phyloP scores from a whole-genome alignment of 1,140 invertebrate genomes.

The Halictus rubicundus region DNA sequence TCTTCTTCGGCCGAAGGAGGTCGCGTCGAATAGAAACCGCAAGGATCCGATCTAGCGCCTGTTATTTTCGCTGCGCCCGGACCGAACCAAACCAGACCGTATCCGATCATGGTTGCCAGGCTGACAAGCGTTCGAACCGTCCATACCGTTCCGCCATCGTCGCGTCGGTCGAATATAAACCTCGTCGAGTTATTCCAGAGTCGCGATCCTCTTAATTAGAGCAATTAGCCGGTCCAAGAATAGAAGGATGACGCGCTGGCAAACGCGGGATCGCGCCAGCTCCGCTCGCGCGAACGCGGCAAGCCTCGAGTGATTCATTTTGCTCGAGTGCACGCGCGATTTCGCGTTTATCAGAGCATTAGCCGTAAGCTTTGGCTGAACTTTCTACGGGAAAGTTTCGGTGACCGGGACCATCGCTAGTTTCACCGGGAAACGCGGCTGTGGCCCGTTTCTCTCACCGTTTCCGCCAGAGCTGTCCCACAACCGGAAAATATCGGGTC shows the following conservation, averaged over 20 bases:
- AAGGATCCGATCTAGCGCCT: not conserved
- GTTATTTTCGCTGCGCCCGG: too few species aligned
- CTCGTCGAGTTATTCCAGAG: constrained; percentile 71
- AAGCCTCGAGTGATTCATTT: not conserved
- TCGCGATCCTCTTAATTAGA: constrained; percentile 76
- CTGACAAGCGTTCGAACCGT: constrained; percentile 63
- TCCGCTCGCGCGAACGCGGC: too few species aligned
- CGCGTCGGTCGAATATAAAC: constrained; percentile 72
- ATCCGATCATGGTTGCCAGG: not conserved
- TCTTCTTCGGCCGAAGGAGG: constrained; percentile 14
- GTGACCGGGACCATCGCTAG: too few species aligned
- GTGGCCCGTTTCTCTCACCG: too few species aligned
- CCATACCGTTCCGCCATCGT: not conserved
- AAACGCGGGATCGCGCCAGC: constrained; percentile 26
- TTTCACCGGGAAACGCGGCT: too few species aligned
- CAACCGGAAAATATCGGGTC: too few species aligned
- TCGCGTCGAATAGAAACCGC: not conserved
- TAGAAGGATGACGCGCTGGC: constrained; percentile 64
- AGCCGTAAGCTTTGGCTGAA: too few species aligned
- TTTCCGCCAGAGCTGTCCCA: too few species aligned
- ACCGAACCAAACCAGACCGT: too few species aligned
- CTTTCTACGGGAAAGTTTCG: too few species aligned
- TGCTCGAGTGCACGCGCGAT: too few species aligned
- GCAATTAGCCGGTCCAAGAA: constrained; percentile 76
- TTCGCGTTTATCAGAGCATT: too few species aligned